phyloP scores from a whole-genome alignment of 2,113 vertebrate species.

The Ptilonorhynchus violaceus region DNA sequence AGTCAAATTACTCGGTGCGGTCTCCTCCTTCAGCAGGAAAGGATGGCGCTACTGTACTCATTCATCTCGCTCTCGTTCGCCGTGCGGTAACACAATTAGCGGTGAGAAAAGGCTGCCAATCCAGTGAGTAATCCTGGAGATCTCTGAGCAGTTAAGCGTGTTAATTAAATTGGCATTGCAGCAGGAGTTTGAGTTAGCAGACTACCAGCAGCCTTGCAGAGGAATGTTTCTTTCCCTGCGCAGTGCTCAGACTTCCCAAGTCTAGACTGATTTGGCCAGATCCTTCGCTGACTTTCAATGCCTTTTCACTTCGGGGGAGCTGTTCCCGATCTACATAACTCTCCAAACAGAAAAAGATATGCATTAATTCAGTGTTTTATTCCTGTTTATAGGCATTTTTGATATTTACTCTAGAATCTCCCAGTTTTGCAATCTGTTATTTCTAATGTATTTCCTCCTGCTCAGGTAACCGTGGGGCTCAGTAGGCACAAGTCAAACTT shows the following conservation, averaged over 20 bases:
- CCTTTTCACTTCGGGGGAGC: neutral
- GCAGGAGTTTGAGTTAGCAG: constrained; percentile 9
- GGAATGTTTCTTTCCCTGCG: neutral
- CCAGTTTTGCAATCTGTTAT: neutral
- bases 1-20: constrained; percentile 40
- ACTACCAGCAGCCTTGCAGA: neutral
- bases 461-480: neutral
- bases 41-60: constrained; percentile 29
- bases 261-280: neutral
- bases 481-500: neutral
- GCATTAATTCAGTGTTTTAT: neutral
- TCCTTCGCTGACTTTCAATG: neutral
- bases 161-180: constrained; percentile 58
- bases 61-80: constrained; percentile 1
- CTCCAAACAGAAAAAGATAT: neutral
- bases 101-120: constrained; percentile 49
- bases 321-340: neutral
- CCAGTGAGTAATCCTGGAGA: constrained; percentile 50
- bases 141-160: constrained; percentile 58
- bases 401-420: neutral
- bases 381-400: neutral
- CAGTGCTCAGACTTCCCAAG: neutral
- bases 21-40: constrained; percentile 16
- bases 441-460: neutral
- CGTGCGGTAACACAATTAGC: constrained; percentile 47